Evolutionary conservation across 2,888 invertebrate species (phyloP).

Genomic region (Drosophila neonasuta): DNA sequence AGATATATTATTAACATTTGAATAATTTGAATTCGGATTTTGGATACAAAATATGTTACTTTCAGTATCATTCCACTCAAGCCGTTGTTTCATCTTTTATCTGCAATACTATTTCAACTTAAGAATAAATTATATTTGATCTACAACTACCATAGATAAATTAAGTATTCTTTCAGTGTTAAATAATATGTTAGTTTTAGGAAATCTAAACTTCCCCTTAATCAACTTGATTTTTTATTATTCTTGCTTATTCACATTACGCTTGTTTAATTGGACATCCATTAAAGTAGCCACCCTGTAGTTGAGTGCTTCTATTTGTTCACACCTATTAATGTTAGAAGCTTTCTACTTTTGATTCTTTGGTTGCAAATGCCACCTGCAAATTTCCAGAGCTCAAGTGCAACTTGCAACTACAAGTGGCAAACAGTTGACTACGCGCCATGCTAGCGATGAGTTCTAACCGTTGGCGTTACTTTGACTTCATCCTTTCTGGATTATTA

Average conservation of each 20-base stretch:
- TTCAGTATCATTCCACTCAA: too few species aligned
- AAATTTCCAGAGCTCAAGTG: slow-evolving; percentile 4
- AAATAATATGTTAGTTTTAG: too few species aligned
- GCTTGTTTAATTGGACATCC: neutral
- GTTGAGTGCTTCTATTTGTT: neutral
- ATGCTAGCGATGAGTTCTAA: slow-evolving; percentile 54
- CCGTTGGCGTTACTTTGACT: neutral
- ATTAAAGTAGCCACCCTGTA: slow-evolving; percentile 7
- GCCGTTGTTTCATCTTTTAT: too few species aligned
- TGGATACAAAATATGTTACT: too few species aligned
- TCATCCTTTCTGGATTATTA: slow-evolving; percentile 13
- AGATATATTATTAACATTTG: too few species aligned
- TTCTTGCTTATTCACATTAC: neutral
- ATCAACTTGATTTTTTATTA: neutral
- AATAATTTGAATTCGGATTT: too few species aligned
- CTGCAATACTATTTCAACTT: too few species aligned
- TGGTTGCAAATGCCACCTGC: slow-evolving; percentile 7
- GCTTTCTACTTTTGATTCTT: slow-evolving; percentile 3
- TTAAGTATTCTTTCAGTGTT: too few species aligned
- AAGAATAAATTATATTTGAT: too few species aligned
- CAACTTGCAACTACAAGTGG: slow-evolving; percentile 18
- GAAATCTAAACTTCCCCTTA: too few species aligned
- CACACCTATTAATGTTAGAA: neutral
- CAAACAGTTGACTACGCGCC: slow-evolving; percentile 52
- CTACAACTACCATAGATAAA: too few species aligned